Evolutionary conservation across 2,888 invertebrate species (phyloP).

Genomic region (Andrena trimmerana): DNA sequence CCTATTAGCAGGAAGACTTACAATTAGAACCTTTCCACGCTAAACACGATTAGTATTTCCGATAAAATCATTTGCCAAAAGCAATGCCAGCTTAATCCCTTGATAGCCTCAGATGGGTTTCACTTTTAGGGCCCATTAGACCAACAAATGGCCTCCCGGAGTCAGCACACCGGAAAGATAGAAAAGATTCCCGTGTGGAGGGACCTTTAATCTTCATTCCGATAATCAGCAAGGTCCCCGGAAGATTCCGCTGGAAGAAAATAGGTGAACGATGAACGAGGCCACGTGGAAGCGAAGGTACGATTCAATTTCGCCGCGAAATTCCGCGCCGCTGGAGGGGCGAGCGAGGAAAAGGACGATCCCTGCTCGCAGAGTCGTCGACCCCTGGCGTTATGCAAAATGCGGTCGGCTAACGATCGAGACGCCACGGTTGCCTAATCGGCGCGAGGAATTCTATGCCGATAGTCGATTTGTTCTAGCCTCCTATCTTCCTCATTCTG

Average conservation of each 20-base stretch:
- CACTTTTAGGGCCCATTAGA: too few species aligned
- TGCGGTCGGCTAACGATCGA: slow-evolving; percentile 70
- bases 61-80: too few species aligned
- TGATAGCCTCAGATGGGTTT: too few species aligned
- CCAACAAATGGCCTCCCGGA: too few species aligned
- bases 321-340: slow-evolving; percentile 1
- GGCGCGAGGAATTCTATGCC: not conserved
- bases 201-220: too few species aligned
- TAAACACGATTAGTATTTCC: too few species aligned
- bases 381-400: slow-evolving; percentile 73
- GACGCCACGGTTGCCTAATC: slow-evolving; percentile 49
- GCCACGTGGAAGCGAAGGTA: not conserved
- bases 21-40: too few species aligned
- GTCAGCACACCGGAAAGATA: too few species aligned
- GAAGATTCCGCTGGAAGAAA: not conserved
- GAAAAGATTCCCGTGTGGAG: too few species aligned
- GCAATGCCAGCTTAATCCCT: too few species aligned
- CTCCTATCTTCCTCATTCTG: not conserved
- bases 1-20: too few species aligned
- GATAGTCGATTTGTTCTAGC: not conserved
- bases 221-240: too few species aligned
- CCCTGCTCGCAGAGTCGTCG: slow-evolving; percentile 42
- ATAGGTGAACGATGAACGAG: not conserved
- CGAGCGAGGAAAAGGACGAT: not conserved
- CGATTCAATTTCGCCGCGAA: slow-evolving; percentile 3